phyloP scores from a whole-genome alignment of 2,113 vertebrate species.

The Neogale vison region DNA sequence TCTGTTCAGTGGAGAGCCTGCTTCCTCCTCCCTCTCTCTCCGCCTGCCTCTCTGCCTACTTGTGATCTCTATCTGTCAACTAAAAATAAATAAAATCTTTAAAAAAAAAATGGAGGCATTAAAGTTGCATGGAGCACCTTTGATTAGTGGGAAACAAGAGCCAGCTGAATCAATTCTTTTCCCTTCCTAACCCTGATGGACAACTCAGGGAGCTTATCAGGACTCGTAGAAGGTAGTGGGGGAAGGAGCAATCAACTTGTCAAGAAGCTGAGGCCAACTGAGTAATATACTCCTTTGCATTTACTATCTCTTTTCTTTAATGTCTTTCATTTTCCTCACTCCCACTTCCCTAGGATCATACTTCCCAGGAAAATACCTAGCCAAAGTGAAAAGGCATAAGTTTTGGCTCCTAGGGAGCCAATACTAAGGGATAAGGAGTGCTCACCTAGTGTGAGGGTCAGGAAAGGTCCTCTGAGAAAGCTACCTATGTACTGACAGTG shows the following conservation, averaged over 20 bases:
- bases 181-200: background rate
- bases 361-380: background rate
- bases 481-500: background rate
- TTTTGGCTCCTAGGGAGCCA: background rate
- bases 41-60: too few species aligned
- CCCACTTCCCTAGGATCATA: background rate
- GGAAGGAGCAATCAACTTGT: background rate
- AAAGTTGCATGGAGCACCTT: background rate
- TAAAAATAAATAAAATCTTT: too few species aligned
- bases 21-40: too few species aligned
- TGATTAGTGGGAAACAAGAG: background rate
- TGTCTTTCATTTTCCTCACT: background rate
- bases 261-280: background rate
- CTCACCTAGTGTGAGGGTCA: background rate
- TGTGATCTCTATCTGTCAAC: too few species aligned
- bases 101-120: background rate
- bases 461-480: background rate
- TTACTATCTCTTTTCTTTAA: background rate
- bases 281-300: background rate
- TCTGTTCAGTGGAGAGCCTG: too few species aligned
- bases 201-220: background rate
- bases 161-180: background rate
- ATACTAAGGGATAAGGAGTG: background rate
- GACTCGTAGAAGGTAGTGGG: background rate
- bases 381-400: background rate